Conservation (phyloP, 2,113 vertebrate species). For the Scatophagus argus region DNA sequence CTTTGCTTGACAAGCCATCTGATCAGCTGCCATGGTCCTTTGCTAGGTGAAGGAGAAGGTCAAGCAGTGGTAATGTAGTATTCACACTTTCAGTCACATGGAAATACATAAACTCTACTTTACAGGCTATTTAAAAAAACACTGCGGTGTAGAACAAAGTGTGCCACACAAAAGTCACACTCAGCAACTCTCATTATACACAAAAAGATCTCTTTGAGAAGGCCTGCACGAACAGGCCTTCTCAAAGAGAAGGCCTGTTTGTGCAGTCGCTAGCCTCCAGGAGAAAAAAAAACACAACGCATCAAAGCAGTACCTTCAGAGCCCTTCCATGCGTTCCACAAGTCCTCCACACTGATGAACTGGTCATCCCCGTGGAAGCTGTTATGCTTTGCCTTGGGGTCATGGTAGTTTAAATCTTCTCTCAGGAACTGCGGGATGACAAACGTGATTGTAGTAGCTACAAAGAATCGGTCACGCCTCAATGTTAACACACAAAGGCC, state of each 20-base stretch:
- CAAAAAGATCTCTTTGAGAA: conserved; percentile 11
- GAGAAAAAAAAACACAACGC: neutral
- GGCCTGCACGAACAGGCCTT: no score
- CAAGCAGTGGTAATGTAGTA: conserved; percentile 2
- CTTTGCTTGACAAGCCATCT: conserved; percentile 46
- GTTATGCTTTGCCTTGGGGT: conserved; percentile 96
- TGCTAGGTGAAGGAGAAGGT: conserved; percentile 21
- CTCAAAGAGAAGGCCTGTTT: conserved; percentile 19
- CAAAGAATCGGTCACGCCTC: neutral
- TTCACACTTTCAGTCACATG: neutral
- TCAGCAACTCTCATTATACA: neutral
- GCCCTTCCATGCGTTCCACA: conserved; percentile 96
- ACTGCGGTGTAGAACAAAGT: neutral
- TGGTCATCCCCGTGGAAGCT: conserved; percentile 98
- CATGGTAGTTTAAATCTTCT: conserved; percentile 97
- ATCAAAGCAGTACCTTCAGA: conserved; percentile 89
- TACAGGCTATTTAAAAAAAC: neutral
- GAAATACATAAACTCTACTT: neutral
- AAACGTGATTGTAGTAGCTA: conserved; percentile 31
- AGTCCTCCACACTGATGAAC: conserved; percentile 96
- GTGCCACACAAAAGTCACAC: neutral
- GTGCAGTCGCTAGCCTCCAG: neutral
- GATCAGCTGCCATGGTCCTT: conserved; percentile 28
- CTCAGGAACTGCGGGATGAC: conserved; percentile 90
- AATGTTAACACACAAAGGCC: neutral